Evolutionary conservation across 2,797 vertebrate species (phyloP), one percentile per base, ranked within the genome.

Genomic region (Alcedo atthis): DNA sequence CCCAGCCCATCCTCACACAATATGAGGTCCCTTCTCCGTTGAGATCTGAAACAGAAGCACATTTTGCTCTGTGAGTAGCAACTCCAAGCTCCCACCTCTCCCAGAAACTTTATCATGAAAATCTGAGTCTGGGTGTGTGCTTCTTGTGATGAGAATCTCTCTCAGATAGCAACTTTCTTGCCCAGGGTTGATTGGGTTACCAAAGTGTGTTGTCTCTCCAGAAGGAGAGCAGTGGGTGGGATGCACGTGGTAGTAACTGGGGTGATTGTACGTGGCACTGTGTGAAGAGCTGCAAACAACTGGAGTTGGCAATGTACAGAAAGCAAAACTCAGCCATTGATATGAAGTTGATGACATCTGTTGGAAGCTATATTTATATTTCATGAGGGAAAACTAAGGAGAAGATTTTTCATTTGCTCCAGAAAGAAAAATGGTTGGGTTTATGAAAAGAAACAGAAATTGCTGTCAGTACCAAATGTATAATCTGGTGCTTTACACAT

Each of bases 1-100:
- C n/a, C 24, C 1, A 8, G 4, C n/a, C 55, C 4, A 0, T 33
- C 69, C 42, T 24, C 3, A 0, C 12, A 28, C 0, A 1, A 61
- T 40, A 28, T 74, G 46, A 37, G 13, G n/a, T 58, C 40, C 16
- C 37, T 90, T 83, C 62, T 66, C 35, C 13, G 12, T 32, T 59
- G 51, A 45, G 14, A 63, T 42, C 84, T 90, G 89, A 85, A 82
- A 85, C n/a, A 81, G 8, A 88, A 81, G 22, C 25, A 57, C 13
- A 7, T 5, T 92, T 81, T 80, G 35, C 55, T 71, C 9, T 75
- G 75, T 40, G 17, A 58, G 25, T n/a, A 51, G 43, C 40, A 90
- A 51, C n/a, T 64, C 64, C 40, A 57, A 69, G 37, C 28, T 89
- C 64, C 40, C 58, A 32, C 3, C 6, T 14, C 19, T 14, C 46